A percentile compares a stretch with the other conserved stretches of the same genome.
These are phyloP conservation scores for Sitophilus oryzae DNA, from an alignment of 1,140 invertebrate genomes.

Conservation along the genomic window DNA sequence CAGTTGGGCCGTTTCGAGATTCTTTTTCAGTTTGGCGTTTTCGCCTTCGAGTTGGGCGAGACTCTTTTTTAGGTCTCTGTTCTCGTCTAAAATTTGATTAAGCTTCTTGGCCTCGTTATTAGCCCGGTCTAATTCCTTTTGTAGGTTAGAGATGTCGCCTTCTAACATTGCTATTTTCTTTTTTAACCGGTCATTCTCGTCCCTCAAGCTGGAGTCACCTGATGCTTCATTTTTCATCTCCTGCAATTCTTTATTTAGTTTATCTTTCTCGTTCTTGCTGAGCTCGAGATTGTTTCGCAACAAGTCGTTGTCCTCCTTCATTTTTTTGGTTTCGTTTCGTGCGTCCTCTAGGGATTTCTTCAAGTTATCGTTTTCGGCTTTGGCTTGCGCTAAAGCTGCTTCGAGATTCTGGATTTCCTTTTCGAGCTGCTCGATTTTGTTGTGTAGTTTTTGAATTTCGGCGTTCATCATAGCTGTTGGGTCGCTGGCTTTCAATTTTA, in stretches of 20 bases:
- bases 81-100: constrained; percentile 14
- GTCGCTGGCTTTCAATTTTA: constrained; percentile 22
- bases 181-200: constrained; percentile 20
- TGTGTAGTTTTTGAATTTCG: constrained; percentile 17
- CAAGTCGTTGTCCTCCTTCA: constrained; percentile 6
- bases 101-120: constrained; percentile 9
- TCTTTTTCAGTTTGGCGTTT: constrained; percentile 23
- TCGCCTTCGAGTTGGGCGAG: constrained; percentile 15
- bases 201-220: constrained; percentile 4
- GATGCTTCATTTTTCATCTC: constrained; percentile 7
- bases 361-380: constrained; percentile 6
- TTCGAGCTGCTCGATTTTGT: constrained; percentile 19
- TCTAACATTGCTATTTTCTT: constrained; percentile 15
- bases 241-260: constrained; percentile 18
- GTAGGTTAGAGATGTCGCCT: constrained; percentile 22
- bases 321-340: constrained; percentile 8
- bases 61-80: constrained; percentile 17
- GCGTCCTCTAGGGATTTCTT: constrained; percentile 20
- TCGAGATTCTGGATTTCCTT: constrained; percentile 10
- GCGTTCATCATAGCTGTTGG: constrained; percentile 24
- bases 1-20: constrained; percentile 14
- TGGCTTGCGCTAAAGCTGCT: constrained; percentile 8
- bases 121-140: constrained; percentile 18
- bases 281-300: background rate
- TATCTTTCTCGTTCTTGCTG: constrained; percentile 17